Conservation (phyloP, 2,888 invertebrate genomes). For the Spatulosminthurus flaviceps region DNA sequence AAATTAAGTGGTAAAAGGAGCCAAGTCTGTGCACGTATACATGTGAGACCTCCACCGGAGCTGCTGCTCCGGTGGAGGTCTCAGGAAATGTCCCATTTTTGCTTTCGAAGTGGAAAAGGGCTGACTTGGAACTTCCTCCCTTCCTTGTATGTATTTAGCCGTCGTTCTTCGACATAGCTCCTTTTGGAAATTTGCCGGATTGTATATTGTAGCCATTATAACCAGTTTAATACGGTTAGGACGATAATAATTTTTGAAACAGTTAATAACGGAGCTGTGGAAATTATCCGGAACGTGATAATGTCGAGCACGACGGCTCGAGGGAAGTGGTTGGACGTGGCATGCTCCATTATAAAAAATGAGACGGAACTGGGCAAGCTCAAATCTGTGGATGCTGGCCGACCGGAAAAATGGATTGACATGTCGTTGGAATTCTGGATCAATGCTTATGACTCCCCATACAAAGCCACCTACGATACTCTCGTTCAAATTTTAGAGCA, state of each 20-base stretch:
- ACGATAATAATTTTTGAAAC: neutral
- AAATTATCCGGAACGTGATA: conserved; percentile 43
- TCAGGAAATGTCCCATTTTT: too few relatives aligned
- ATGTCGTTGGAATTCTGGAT: conserved; percentile 46
- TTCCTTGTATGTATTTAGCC: too few relatives aligned
- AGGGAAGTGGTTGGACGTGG: conserved; percentile 45
- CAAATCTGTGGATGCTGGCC: conserved; percentile 39
- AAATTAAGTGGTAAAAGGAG: too few relatives aligned
- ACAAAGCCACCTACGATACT: conserved; percentile 27
- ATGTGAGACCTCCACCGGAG: too few relatives aligned
- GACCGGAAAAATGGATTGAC: conserved; percentile 47
- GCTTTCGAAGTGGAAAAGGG: too few relatives aligned
- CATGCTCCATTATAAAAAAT: conserved; percentile 34
- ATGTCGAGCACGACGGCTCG: conserved; percentile 41
- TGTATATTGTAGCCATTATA: too few relatives aligned
- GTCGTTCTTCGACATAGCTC: too few relatives aligned
- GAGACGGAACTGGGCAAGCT: conserved; percentile 25
- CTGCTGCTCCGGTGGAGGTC: too few relatives aligned
- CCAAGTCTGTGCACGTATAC: too few relatives aligned
- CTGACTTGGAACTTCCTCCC: too few relatives aligned
- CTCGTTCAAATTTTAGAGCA: conserved; percentile 38
- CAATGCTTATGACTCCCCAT: conserved; percentile 16
- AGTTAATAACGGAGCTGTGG: conserved; percentile 38
- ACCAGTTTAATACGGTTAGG: too few relatives aligned
- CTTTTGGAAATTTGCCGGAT: too few relatives aligned